phyloP scores from a whole-genome alignment of 1,140 invertebrate species.

The Atta colombica region DNA sequence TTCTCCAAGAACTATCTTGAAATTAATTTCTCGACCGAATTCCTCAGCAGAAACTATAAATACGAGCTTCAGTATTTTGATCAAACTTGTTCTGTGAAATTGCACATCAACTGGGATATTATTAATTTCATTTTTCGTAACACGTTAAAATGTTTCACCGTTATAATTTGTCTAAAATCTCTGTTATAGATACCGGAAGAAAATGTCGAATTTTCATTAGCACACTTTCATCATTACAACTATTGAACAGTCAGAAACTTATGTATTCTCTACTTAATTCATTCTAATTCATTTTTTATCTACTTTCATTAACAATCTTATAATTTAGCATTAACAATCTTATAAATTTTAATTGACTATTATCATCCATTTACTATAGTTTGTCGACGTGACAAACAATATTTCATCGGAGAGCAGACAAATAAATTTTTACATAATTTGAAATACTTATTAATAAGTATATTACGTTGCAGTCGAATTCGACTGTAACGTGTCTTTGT shows the following conservation, averaged over 20 bases:
- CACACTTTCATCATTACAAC: neutral
- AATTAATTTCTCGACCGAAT: neutral
- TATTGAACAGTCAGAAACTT: neutral
- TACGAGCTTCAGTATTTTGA: neutral
- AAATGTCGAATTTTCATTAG: neutral
- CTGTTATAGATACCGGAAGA: neutral
- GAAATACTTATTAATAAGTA: neutral
- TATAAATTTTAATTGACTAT: neutral
- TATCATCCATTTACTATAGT: constrained; percentile 1
- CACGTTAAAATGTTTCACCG: neutral
- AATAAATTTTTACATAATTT: neutral
- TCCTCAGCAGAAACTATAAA: neutral
- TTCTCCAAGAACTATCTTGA: neutral
- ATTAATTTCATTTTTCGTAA: neutral
- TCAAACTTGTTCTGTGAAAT: neutral
- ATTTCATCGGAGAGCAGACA: too few species aligned
- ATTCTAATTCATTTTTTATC: neutral
- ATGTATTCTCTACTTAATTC: neutral
- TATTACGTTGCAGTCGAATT: neutral
- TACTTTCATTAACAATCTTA: neutral
- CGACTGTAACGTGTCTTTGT: neutral
- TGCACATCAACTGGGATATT: neutral
- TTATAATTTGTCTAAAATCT: neutral
- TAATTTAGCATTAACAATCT: neutral
- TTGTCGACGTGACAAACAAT: neutral